Percentiles rank a stretch among this genome's conserved stretches.
phyloP scores from a whole-genome alignment of 2,888 invertebrate genomes.

The Drosophila antonietae region DNA sequence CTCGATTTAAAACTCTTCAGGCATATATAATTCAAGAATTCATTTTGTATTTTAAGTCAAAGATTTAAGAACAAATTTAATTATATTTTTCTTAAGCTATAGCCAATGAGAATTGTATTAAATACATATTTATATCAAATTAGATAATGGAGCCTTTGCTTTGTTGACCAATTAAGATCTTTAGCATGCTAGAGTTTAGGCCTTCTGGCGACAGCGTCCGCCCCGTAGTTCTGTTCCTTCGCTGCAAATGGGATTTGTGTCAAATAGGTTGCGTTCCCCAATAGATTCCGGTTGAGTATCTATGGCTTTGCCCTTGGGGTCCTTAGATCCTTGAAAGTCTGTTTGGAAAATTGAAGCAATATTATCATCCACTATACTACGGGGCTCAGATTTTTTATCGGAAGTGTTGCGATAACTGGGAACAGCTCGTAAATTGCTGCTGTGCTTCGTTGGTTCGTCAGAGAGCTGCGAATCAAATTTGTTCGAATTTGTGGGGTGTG shows the following conservation, averaged over 20 bases:
- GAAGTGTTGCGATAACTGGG: not conserved
- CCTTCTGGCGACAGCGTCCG: slow-evolving; percentile 60
- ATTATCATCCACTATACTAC: slow-evolving; percentile 9
- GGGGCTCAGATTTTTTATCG: not conserved
- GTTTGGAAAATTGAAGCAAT: slow-evolving; percentile 52
- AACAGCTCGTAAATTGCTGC: slow-evolving; percentile 8
- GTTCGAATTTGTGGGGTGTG: not conserved
- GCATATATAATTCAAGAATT: not conserved
- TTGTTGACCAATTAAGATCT: not conserved
- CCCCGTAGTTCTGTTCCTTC: slow-evolving; percentile 35
- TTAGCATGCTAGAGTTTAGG: slow-evolving; percentile 25
- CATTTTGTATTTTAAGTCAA: not conserved
- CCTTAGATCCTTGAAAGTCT: slow-evolving; percentile 11
- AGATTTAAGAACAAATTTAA: not conserved
- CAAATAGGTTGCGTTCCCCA: slow-evolving; percentile 55
- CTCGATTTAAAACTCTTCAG: too few relatives aligned
- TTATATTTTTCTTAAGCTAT: not conserved
- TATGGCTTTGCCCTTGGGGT: slow-evolving; percentile 30
- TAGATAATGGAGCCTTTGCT: not conserved
- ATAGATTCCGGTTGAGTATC: slow-evolving; percentile 3
- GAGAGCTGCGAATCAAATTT: not conserved
- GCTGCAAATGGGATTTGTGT: slow-evolving; percentile 54
- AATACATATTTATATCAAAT: not conserved
- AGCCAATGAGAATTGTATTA: not conserved
- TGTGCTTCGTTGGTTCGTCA: not conserved